Base-by-base conservation (phyloP, 2,113 vertebrate species). In the Sigmodon hispidus region DNA sequence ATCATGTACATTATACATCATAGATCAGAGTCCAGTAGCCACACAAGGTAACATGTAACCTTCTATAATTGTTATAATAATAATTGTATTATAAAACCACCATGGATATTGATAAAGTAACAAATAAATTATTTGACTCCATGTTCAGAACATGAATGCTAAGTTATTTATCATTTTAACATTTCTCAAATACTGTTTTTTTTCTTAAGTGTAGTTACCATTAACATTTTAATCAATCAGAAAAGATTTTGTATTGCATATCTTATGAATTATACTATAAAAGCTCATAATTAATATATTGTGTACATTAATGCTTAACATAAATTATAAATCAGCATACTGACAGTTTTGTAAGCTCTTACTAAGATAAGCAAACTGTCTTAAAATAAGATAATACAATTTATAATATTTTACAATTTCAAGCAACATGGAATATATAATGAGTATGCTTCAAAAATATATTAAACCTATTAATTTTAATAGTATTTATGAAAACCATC, bases 381-480 rank as follows among this genome's bases (percentile, higher is more conserved):
- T 92, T 81, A 96, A 85, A 93, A 88, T 72, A 57, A 89, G 2
- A 24, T 76, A 63, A 45, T 86, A 72, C 22, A 91, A 55, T 90
- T 65, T 13, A 72, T n/a, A 65, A 34, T 52, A 94, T 40, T 79
- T 93, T 89, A 21, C 15, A 83, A 52, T 73, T 2, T 77, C 89
- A 4, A 93, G 81, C 69, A 89, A 91, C 48, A 15, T 5, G 75
- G 43, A 80, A 40, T 0, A 65, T 55, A 45, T 3, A 89, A 6
- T 80, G 4, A 11, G 24, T 19, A 29, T 59, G 6, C 6, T 67
- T 86, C 26, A 79, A 90, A 90, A 88, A 81, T 65, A 87, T 0
- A 12, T 93, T 89, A 81, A 52, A 67, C 19, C 43, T 88, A 50
- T 63, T 11, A 76, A 48, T n/a, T 7, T 55, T 15, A 73, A 45